phyloP scores from a whole-genome alignment of 2,888 invertebrate genomes.

The Limnephilus marmoratus region DNA sequence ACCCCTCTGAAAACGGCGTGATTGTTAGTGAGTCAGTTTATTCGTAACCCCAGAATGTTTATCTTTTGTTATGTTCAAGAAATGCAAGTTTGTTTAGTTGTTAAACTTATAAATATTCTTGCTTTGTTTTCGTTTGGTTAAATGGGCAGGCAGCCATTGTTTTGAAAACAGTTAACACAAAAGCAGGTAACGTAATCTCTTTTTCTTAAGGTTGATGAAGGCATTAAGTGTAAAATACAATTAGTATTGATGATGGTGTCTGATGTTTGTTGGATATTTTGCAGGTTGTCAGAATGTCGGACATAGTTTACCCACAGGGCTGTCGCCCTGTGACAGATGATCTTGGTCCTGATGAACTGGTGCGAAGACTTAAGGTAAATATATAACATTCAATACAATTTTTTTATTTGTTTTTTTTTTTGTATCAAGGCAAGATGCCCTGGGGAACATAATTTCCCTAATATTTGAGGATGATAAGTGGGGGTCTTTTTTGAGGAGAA shows the following conservation, averaged over 20 bases:
- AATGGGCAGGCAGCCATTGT: background rate
- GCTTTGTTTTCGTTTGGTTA: background rate
- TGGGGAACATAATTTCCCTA: no score
- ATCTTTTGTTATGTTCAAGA: background rate
- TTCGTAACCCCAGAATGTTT: no score
- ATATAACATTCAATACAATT: background rate
- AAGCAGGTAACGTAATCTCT: background rate
- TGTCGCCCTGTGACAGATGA: slow-evolving; percentile 97
- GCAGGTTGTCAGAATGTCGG: slow-evolving; percentile 80
- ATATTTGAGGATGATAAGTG: no score
- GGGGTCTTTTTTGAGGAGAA: no score
- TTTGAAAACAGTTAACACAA: background rate
- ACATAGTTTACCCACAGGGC: slow-evolving; percentile 95
- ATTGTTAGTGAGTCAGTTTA: no score
- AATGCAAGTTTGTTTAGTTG: background rate
- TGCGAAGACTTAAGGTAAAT: slow-evolving; percentile 91
- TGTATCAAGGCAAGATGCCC: no score
- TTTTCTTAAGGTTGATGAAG: no score
- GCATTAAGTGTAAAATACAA: background rate
- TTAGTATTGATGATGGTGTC: background rate
- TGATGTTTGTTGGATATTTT: slow-evolving; percentile 14
- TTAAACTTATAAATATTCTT: background rate
- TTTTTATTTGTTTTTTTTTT: no score
- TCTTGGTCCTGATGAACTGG: slow-evolving; percentile 96
- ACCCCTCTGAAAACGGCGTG: no score